These are phyloP conservation scores for Sardina pilchardus DNA, from an alignment of 2,113 vertebrate genomes.

Conservation along the genomic window DNA sequence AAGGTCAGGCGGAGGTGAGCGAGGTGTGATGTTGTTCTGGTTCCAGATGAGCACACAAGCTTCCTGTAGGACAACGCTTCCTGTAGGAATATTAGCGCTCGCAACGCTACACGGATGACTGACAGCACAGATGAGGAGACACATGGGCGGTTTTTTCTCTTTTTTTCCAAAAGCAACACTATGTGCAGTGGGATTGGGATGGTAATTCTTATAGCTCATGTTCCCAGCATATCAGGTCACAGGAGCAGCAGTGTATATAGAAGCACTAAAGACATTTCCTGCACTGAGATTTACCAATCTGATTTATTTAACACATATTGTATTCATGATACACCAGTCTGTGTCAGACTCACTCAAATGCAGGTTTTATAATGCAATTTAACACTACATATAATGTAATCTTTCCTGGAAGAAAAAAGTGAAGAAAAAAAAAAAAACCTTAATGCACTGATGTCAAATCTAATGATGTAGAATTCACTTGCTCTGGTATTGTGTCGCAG, in stretches of 20 bases:
- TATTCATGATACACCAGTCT: background rate
- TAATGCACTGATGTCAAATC: background rate
- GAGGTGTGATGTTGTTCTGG: constrained; percentile 2
- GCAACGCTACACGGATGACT: background rate
- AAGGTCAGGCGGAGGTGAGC: background rate
- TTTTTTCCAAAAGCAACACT: background rate
- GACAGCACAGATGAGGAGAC: background rate
- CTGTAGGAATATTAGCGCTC: background rate
- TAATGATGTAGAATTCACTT: background rate
- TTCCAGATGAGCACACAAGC: constrained; percentile 14
- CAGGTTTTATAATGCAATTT: background rate
- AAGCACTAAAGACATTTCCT: background rate
- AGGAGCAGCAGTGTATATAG: background rate
- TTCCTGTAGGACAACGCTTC: background rate
- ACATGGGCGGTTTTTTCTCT: background rate
- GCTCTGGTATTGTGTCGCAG: background rate
- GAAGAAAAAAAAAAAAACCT: too few relatives aligned
- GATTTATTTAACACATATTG: background rate
- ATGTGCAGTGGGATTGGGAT: background rate
- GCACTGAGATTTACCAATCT: background rate
- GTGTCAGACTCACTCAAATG: background rate
- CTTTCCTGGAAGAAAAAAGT: background rate
- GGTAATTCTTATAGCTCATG: background rate
- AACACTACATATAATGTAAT: background rate
- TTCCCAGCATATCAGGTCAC: background rate